Percentiles rank a stretch among this genome's conserved stretches.
Evolutionary conservation across 1,140 invertebrate genomes (phyloP).

Genomic region (Temnothorax curvispinosus): DNA sequence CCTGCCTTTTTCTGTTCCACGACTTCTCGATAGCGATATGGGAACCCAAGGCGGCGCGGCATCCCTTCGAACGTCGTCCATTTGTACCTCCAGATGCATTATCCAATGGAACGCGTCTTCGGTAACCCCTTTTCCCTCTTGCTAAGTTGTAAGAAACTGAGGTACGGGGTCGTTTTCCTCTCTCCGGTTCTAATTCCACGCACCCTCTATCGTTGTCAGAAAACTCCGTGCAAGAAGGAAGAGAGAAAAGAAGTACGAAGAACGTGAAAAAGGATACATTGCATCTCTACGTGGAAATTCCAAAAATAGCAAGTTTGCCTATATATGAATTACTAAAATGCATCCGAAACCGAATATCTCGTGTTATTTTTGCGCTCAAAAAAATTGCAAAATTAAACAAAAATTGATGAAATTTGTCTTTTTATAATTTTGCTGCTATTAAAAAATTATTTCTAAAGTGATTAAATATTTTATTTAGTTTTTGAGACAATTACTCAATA

Average conservation of each 20-base stretch:
- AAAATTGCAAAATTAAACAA: neutral
- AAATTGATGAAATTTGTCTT: neutral
- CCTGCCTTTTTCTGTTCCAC: neutral
- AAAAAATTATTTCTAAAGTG: neutral
- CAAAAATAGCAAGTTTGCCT: neutral
- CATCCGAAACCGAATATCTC: neutral
- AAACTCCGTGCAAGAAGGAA: neutral
- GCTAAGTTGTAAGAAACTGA: slow-evolving; percentile 2
- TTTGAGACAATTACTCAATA: neutral
- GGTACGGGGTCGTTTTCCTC: neutral
- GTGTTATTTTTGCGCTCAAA: neutral
- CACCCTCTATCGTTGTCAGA: neutral
- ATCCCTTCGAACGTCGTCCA: slow-evolving; percentile 54
- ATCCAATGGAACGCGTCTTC: slow-evolving; percentile 49
- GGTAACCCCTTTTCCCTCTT: neutral
- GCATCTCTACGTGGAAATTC: neutral
- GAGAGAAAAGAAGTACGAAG: neutral
- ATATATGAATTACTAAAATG: neutral
- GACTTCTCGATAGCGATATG: slow-evolving; percentile 69
- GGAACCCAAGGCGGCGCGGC: slow-evolving; percentile 35
- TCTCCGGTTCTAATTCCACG: slow-evolving; percentile 36
- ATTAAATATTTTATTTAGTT: neutral
- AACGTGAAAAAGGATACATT: neutral
- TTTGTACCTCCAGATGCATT: slow-evolving; percentile 64
- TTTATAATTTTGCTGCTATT: neutral